These are phyloP conservation scores for Vidua macroura DNA, from an alignment of 2,113 vertebrate genomes.

Conservation along the genomic window DNA sequence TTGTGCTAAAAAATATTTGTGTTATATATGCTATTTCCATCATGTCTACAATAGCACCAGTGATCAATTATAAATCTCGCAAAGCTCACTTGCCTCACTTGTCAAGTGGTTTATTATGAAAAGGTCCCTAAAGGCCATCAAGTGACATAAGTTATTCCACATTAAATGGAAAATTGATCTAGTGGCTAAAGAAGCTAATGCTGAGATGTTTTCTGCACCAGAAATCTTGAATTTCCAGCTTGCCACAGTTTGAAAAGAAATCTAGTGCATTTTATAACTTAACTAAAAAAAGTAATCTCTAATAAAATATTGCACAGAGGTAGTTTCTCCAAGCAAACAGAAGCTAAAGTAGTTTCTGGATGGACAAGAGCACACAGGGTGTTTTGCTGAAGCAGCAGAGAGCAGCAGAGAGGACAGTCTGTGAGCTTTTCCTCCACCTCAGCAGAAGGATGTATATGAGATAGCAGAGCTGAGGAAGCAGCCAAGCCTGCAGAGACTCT, in stretches of 20 bases:
- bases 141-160: slow-evolving; percentile 38
- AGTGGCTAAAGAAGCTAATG: neutral
- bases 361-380: neutral
- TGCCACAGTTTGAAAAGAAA: slow-evolving; percentile 3
- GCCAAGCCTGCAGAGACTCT: neutral
- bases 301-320: neutral
- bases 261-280: neutral
- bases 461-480: neutral
- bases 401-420: neutral
- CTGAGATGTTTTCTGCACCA: neutral
- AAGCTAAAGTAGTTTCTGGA: neutral
- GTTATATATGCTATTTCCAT: slow-evolving; percentile 48
- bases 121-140: neutral
- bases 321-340: neutral
- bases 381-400: neutral
- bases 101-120: slow-evolving; percentile 14
- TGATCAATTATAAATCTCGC: slow-evolving; percentile 32
- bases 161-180: slow-evolving; percentile 52
- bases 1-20: slow-evolving; percentile 21
- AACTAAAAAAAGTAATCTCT: neutral
- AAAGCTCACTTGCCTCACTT: neutral
- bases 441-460: accelerated
- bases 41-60: neutral
- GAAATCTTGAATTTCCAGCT: neutral
- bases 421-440: neutral